Percentiles rank a stretch among this genome's conserved stretches.
phyloP scores from a whole-genome alignment of 1,140 invertebrate genomes.

The Euwallacea similis region DNA sequence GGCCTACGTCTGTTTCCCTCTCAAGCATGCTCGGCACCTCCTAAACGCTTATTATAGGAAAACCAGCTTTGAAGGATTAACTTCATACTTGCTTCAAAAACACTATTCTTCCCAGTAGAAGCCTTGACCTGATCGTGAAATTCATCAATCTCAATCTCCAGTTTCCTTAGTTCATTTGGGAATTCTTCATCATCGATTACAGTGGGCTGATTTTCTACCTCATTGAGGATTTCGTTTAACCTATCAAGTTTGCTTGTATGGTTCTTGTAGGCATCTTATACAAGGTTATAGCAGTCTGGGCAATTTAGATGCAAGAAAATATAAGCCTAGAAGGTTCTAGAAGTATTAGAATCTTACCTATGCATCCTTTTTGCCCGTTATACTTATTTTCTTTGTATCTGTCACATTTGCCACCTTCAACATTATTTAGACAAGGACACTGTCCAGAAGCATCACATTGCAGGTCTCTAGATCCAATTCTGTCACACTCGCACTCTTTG shows the following conservation, averaged over 20 bases:
- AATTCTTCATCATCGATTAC: slow-evolving; percentile 74
- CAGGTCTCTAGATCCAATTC: slow-evolving; percentile 80
- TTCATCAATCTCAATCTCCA: slow-evolving; percentile 71
- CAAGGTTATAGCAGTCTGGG: slow-evolving; percentile 90
- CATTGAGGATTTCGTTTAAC: slow-evolving; percentile 56
- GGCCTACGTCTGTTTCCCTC: slow-evolving; percentile 61
- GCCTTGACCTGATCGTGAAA: slow-evolving; percentile 46
- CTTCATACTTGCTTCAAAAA: neutral
- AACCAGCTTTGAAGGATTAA: no score
- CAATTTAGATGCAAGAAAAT: slow-evolving; percentile 62
- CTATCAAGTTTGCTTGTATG: slow-evolving; percentile 70
- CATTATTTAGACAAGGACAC: slow-evolving; percentile 88
- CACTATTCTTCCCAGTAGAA: slow-evolving; percentile 53
- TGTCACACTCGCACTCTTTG: slow-evolving; percentile 84
- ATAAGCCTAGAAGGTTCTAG: neutral
- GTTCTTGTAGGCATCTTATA: slow-evolving; percentile 82
- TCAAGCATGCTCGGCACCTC: slow-evolving; percentile 62
- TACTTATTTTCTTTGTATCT: slow-evolving; percentile 92
- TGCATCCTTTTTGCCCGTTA: slow-evolving; percentile 80
- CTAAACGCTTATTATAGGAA: slow-evolving; percentile 40
- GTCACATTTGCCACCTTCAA: slow-evolving; percentile 86
- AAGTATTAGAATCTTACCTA: slow-evolving; percentile 9
- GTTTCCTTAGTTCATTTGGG: slow-evolving; percentile 69
- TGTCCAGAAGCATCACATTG: slow-evolving; percentile 84
- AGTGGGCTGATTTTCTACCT: slow-evolving; percentile 53